Evolutionary conservation across 2,113 vertebrate genomes (phyloP).

Genomic region (Mola mola): DNA sequence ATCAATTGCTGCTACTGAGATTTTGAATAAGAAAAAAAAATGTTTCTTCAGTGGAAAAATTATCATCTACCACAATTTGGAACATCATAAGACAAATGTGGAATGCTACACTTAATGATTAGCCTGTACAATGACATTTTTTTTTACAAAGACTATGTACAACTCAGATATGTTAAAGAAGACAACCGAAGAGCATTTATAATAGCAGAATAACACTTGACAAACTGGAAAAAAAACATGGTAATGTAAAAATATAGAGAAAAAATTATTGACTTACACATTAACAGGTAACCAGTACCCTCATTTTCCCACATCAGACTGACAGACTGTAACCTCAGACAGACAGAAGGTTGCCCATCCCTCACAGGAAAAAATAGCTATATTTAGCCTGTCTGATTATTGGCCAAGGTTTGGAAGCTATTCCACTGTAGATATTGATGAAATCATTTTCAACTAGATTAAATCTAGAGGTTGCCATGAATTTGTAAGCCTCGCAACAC

Average conservation of each 20-base stretch:
- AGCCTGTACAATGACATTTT: too few relatives aligned
- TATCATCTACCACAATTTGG: neutral
- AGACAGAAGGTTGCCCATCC: slow-evolving; percentile 54
- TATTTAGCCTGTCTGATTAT: slow-evolving; percentile 73
- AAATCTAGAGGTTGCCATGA: neutral
- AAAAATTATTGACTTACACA: too few relatives aligned
- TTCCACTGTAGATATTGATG: neutral
- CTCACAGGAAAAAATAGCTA: slow-evolving; percentile 62
- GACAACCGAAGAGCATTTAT: too few relatives aligned
- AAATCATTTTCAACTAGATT: neutral
- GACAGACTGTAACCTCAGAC: slow-evolving; percentile 64
- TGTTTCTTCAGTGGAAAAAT: neutral
- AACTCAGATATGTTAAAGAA: too few relatives aligned
- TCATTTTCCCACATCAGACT: slow-evolving; percentile 69
- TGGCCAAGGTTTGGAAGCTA: slow-evolving; percentile 19
- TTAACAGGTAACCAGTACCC: neutral
- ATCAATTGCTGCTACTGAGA: neutral
- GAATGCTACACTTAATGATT: too few relatives aligned
- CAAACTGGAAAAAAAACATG: neutral
- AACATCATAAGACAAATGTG: too few relatives aligned
- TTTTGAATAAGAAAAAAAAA: neutral
- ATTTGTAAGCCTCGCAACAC: neutral
- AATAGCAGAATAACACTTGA: too few relatives aligned
- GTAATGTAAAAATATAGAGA: slow-evolving; percentile 10
- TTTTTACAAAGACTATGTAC: neutral